phyloP scores from a whole-genome alignment of 2,888 invertebrate species.

The Ceratothoa steindachneri region DNA sequence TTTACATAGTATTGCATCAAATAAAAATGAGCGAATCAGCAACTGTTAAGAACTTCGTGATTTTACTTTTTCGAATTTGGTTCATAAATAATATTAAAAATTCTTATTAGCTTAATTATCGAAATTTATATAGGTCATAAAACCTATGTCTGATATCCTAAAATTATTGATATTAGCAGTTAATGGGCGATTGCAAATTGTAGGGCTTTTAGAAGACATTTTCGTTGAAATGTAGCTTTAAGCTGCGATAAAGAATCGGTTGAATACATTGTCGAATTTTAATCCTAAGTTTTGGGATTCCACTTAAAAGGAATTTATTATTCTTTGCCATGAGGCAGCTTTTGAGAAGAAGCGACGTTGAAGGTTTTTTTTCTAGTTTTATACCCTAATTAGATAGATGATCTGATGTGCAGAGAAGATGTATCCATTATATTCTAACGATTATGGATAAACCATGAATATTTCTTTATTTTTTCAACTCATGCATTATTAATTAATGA shows the following conservation, averaged over 20 bases:
- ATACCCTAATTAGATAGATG: too few relatives aligned
- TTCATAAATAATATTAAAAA: not conserved
- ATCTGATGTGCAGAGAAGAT: too few relatives aligned
- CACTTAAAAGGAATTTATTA: not conserved
- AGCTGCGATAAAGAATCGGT: too few relatives aligned
- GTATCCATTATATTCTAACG: too few relatives aligned
- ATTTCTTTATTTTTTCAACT: too few relatives aligned
- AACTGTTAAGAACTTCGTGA: not conserved
- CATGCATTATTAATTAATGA: too few relatives aligned
- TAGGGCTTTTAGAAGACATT: not conserved
- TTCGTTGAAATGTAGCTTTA: not conserved
- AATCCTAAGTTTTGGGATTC: not conserved
- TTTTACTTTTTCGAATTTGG: not conserved
- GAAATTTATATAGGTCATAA: not conserved
- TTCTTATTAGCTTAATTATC: not conserved
- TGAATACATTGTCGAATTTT: too few relatives aligned
- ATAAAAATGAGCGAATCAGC: too few relatives aligned
- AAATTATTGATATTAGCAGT: not conserved
- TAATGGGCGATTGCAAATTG: not conserved
- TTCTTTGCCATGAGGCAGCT: not conserved
- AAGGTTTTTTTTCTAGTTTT: too few relatives aligned
- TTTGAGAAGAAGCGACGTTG: too few relatives aligned
- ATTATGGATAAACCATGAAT: too few relatives aligned
- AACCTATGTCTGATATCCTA: not conserved
- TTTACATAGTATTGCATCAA: too few relatives aligned